Percentiles rank a stretch among this genome's conserved stretches.
phyloP scores from a whole-genome alignment of 2,797 vertebrate genomes.

The Chaunax sp. region DNA sequence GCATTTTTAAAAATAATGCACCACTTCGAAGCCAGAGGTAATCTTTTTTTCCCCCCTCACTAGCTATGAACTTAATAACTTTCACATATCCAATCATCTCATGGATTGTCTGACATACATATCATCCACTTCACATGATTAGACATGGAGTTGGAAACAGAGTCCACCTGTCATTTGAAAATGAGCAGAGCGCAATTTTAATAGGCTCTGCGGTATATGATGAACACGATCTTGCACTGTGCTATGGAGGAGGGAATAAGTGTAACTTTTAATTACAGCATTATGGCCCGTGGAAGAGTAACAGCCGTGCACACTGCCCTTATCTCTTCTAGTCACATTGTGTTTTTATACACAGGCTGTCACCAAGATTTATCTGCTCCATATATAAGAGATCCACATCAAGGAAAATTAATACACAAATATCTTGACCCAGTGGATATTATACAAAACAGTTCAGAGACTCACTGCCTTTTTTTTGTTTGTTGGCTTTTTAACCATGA shows the following conservation, averaged over 20 bases:
- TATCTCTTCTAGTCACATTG: constrained; percentile 45
- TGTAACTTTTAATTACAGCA: constrained; percentile 55
- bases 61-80: constrained; percentile 2
- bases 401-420: constrained; percentile 64
- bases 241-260: constrained; percentile 27
- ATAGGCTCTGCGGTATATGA: constrained; percentile 39
- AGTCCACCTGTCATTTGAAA: constrained; percentile 25
- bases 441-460: constrained; percentile 15
- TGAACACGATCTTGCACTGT: constrained; percentile 46
- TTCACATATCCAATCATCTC: constrained; percentile 21
- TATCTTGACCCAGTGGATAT: constrained; percentile 49
- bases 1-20: constrained; percentile 2
- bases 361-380: constrained; percentile 62
- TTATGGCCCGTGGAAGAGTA: constrained; percentile 45
- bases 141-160: constrained; percentile 14
- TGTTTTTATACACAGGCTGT: constrained; percentile 39
- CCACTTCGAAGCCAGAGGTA: constrained; percentile 1
- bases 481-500: not conserved
- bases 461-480: constrained; percentile 11
- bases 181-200: constrained; percentile 24
- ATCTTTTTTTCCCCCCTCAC: not conserved
- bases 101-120: constrained; percentile 15
- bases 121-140: constrained; percentile 4
- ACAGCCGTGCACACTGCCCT: constrained; percentile 46
- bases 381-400: constrained; percentile 41